Evolutionary conservation across 1,140 invertebrate species (phyloP), one percentile per base, ranked within the genome.

Genomic region (Drosophila teissieri): DNA sequence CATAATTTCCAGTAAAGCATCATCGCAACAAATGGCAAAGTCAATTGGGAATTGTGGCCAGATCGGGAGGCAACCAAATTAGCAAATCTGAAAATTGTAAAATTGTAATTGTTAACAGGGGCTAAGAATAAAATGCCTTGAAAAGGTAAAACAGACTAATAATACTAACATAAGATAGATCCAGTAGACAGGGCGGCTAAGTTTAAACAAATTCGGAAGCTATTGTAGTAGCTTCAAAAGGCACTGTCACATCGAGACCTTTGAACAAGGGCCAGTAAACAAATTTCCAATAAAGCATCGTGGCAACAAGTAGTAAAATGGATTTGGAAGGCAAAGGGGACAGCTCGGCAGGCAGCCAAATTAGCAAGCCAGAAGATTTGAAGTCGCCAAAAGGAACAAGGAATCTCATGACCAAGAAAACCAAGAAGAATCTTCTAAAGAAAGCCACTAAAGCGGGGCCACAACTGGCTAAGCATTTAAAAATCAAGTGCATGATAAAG

Each of bases 271-370:
- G 24, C 24, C 24, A 24, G 24, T 24, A 4, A 24, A 4, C 4
- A 24, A 37, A 65, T 65, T 48, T 40, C 10, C 44, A 57, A 12
- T 42, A 34, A 36, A 31, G 31, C 31, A 8, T 10, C 8, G 8
- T 31, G 7, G 24, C 45, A 48, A 19, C 12, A n/a, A 17, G 2
- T n/a, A 15, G n/a, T 37, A 2, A 31, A n/a, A 8, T 49, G 27
- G 2, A 46, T 12, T 46, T 11, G 12, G 2, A 24, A 4, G 17
- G 24, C 24, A 36, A n/a, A 12, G 24, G 1, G 8, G 17, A 49
- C 39, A 11, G 24, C n/a, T 22, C 36, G 15, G 39, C 27, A 48
- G 22, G 19, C 14, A 36, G 44, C 44, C 17, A 48, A 60, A 48
- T 24, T 60, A 19, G 45, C 27, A 19, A 46, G 4, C 3, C 14